Evolutionary conservation across 1,140 invertebrate species (phyloP).

Genomic region (Pseudomyrmex pallidus): DNA sequence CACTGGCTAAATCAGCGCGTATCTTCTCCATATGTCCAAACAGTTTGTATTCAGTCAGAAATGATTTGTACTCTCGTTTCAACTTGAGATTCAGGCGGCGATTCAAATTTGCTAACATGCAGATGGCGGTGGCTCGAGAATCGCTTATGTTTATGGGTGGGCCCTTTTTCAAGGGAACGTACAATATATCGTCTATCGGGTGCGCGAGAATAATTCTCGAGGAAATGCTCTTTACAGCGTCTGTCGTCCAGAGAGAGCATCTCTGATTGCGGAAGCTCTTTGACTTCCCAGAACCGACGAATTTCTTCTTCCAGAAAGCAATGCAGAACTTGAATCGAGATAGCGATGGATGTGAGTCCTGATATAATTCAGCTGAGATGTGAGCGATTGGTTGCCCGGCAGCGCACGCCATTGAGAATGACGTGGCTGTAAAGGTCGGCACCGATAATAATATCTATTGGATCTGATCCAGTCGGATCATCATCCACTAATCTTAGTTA

Average conservation of each 20-base stretch:
- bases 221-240: background rate
- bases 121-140: background rate
- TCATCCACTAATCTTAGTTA: background rate
- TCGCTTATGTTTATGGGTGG: background rate
- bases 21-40: no score
- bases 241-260: background rate
- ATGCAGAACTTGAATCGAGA: background rate
- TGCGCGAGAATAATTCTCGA: background rate
- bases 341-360: background rate
- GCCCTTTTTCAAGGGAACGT: background rate
- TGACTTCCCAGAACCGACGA: constrained; percentile 29
- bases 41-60: no score
- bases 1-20: no score
- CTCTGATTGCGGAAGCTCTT: background rate
- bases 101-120: background rate
- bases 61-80: no score
- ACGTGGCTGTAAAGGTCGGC: background rate
- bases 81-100: background rate
- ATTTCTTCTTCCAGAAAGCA: background rate
- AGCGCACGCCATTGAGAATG: background rate
- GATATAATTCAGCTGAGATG: background rate
- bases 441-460: background rate
- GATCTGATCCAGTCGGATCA: background rate
- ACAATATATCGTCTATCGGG: constrained; percentile 20
- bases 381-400: background rate